Conservation (phyloP, 1,140 invertebrate genomes). For the Rhopalosiphum padi region DNA sequence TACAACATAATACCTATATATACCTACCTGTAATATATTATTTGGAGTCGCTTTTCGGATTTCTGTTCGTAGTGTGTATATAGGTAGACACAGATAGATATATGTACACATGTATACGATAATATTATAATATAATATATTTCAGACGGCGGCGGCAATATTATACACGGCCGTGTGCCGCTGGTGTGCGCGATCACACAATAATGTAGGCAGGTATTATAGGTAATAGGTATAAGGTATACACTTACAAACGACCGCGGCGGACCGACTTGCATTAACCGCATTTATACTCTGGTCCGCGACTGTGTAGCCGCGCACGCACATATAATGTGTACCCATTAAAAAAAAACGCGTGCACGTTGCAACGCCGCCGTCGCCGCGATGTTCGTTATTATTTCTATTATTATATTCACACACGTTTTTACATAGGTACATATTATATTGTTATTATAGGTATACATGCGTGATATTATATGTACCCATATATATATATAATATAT, state of each 20-base stretch:
- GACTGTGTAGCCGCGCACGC: background rate
- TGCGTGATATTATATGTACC: too few species aligned
- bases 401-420: background rate
- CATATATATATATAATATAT: too few species aligned
- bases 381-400: background rate
- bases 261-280: background rate
- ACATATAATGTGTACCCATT: background rate
- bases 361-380: background rate
- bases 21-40: background rate
- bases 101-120: background rate
- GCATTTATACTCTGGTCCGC: background rate
- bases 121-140: background rate
- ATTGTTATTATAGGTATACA: background rate
- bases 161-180: background rate
- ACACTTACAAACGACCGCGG: background rate
- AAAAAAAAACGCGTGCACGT: background rate
- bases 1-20: background rate
- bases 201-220: background rate
- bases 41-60: constrained; percentile 7
- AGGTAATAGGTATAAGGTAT: background rate
- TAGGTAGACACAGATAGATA: background rate
- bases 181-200: background rate
- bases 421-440: background rate
- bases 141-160: background rate
- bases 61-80: background rate